A percentile compares a stretch with the other conserved stretches of the same genome.
phyloP scores from a whole-genome alignment of 1,140 invertebrate genomes.

The Drosophila ananassae region DNA sequence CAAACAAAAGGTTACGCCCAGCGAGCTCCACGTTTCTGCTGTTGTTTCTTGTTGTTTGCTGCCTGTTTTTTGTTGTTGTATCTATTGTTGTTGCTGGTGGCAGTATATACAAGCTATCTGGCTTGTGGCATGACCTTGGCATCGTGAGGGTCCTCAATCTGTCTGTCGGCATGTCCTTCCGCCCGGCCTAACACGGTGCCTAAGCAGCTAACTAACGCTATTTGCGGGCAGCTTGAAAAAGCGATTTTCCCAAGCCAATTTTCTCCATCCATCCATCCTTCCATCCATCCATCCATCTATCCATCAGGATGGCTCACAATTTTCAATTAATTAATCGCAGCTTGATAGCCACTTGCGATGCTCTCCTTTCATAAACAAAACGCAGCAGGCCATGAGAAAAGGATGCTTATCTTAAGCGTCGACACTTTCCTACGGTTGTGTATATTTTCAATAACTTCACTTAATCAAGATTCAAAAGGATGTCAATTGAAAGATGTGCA shows the following conservation, averaged over 20 bases:
- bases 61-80: constrained; percentile 21
- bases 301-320: constrained; percentile 12
- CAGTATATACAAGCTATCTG: constrained; percentile 8
- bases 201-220: constrained; percentile 47
- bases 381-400: not conserved
- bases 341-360: constrained; percentile 21
- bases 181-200: constrained; percentile 34
- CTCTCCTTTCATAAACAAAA: constrained; percentile 11
- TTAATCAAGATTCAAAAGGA: not conserved
- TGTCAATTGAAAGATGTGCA: not conserved
- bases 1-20: constrained; percentile 74
- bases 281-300: too few species aligned
- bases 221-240: constrained; percentile 20
- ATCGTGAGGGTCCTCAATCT: constrained; percentile 49
- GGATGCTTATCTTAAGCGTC: not conserved
- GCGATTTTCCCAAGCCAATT: constrained; percentile 5
- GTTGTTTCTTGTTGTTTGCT: constrained; percentile 30
- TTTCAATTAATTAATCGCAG: constrained; percentile 31
- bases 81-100: constrained; percentile 20
- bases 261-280: too few species aligned
- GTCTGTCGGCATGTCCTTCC: constrained; percentile 57
- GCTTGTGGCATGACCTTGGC: constrained; percentile 51
- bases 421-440: not conserved
- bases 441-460: not conserved
- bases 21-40: constrained; percentile 49